Percentiles rank a stretch among this genome's conserved stretches.
phyloP scores from a whole-genome alignment of 2,113 vertebrate genomes.

The Smithornis capensis region DNA sequence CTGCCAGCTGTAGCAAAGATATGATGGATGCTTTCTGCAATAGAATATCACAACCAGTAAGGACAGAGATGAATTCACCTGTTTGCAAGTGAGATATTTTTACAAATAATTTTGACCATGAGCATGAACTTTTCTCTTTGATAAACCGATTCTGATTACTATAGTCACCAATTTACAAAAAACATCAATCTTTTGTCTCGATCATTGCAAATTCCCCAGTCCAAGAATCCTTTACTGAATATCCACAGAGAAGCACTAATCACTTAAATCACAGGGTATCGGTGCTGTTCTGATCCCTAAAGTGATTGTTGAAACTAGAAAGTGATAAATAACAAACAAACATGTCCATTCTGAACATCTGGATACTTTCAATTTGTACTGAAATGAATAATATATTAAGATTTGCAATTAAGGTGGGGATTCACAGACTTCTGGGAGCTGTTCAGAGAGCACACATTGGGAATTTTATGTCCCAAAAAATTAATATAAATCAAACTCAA shows the following conservation, averaged over 20 bases:
- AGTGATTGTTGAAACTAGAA: not conserved
- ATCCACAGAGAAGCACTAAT: not conserved
- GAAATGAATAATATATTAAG: not conserved
- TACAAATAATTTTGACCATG: not conserved
- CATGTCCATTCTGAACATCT: not conserved
- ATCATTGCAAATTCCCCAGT: not conserved
- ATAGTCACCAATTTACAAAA: not conserved
- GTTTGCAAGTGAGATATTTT: not conserved
- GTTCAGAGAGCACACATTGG: not conserved
- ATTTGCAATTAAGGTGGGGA: not conserved
- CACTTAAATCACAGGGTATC: not conserved
- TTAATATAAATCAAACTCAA: constrained; percentile 20
- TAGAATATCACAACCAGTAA: not conserved
- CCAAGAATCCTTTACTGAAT: not conserved
- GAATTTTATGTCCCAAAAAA: not conserved
- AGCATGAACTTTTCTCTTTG: not conserved
- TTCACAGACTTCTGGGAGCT: not conserved
- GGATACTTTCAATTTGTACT: not conserved
- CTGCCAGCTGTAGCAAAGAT: not conserved
- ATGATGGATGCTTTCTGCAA: not conserved
- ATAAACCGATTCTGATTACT: not conserved
- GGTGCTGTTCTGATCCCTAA: not conserved
- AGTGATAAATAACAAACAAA: not conserved
- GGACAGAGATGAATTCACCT: not conserved
- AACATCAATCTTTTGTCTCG: not conserved